These are phyloP conservation scores for Apolygus lucorum DNA, from an alignment of 1,140 invertebrate species.

Conservation along the genomic window DNA sequence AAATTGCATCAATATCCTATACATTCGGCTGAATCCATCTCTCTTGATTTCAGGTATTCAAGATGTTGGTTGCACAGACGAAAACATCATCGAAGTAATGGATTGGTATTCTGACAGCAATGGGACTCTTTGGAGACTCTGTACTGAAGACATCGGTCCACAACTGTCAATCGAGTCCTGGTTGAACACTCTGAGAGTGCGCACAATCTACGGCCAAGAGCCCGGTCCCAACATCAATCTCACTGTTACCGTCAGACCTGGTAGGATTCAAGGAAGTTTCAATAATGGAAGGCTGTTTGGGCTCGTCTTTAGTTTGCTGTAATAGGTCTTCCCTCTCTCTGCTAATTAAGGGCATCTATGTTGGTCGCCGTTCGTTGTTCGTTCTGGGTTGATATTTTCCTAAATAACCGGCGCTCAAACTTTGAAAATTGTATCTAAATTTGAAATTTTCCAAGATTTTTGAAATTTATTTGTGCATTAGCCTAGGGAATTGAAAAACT, in stretches of 20 bases:
- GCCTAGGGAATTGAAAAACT: no score
- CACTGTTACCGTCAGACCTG: conserved; percentile 38
- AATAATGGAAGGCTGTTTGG: neutral
- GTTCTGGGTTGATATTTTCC: no score
- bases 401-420: no score
- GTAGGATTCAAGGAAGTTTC: conserved; percentile 14
- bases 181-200: conserved; percentile 48
- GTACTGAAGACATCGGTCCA: conserved; percentile 40
- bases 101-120: conserved; percentile 57
- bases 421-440: no score
- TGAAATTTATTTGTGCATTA: no score
- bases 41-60: neutral
- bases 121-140: conserved; percentile 54
- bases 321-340: no score
- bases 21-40: conserved; percentile 2
- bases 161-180: conserved; percentile 52
- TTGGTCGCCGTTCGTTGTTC: no score
- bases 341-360: no score
- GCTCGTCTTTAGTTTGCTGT: neutral
- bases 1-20: neutral
- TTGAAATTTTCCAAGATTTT: no score
- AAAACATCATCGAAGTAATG: conserved; percentile 47
- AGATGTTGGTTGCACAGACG: conserved; percentile 38
- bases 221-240: conserved; percentile 47
- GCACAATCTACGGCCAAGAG: conserved; percentile 41